Evolutionary conservation across 2,888 invertebrate genomes (phyloP).

Genomic region (Baronia brevicornis): DNA sequence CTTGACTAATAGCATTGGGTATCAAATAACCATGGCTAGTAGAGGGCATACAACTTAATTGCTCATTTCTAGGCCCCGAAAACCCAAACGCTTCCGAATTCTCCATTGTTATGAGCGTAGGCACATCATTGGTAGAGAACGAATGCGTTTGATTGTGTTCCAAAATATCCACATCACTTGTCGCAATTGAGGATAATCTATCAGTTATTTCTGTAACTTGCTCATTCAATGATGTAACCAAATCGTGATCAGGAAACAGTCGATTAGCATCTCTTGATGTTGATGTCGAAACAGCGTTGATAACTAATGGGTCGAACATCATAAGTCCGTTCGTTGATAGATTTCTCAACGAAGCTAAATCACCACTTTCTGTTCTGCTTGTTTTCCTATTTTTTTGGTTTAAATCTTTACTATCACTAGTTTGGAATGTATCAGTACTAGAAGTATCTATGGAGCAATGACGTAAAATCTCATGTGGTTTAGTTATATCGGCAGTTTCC

Average conservation of each 20-base stretch:
- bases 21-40: conserved; percentile 79
- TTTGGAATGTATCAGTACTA: conserved; percentile 53
- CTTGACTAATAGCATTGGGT: conserved; percentile 77
- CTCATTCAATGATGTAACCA: conserved; percentile 67
- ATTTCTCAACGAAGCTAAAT: conserved; percentile 56
- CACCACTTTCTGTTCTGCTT: conserved; percentile 49
- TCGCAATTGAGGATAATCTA: conserved; percentile 57
- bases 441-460: conserved; percentile 33
- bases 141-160: conserved; percentile 56
- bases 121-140: conserved; percentile 62
- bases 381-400: conserved; percentile 45
- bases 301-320: conserved; percentile 69
- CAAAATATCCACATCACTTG: conserved; percentile 48
- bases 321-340: conserved; percentile 64
- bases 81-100: conserved; percentile 39
- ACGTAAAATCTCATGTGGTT: conserved; percentile 25
- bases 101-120: conserved; percentile 49
- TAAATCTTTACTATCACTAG: conserved; percentile 33
- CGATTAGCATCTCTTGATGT: conserved; percentile 42
- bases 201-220: conserved; percentile 70
- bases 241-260: conserved; percentile 57
- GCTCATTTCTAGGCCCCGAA: conserved; percentile 51
- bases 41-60: conserved; percentile 73
- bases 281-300: conserved; percentile 51
- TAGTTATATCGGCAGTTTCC: conserved; percentile 21